Base-by-base conservation (phyloP, 1,140 invertebrate species). In the Drosophila nebulosa region DNA sequence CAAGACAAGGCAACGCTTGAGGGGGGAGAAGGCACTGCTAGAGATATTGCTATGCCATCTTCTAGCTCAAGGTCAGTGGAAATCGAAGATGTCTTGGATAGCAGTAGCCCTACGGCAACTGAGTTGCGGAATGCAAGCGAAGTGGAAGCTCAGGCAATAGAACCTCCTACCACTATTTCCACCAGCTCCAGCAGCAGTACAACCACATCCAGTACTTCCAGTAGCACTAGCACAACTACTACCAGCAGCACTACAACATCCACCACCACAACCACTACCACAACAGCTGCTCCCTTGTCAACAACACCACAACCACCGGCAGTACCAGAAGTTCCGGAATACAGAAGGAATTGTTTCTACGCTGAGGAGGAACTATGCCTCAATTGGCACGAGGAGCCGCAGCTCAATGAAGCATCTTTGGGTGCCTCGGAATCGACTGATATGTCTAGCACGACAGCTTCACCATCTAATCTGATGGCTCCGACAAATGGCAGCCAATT, bases 321-420 rank as follows among this genome's bases (percentile, higher is more conserved):
- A 5, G 5, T 57, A 4, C 51, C 78, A 2, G 74, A 81, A 24
- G 10, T 74, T 35, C 88, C 88, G 0, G 77, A 90, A 6, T 90
- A 90, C 56, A 36, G 83, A 10, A 74, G 75, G 30, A 83, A 90
- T 30, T 91, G 90, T 18, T 91, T 91, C 42, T 84, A 90, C 42
- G 90, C 85, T 12, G 90, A 91, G 39, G 75, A 85, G 16, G 72
- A 86, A 21, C 16, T 91, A n/a, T 91, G 86, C 22, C 66, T 71
- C 7, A 71, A 74, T 22, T 72, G 71, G 65, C 57, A 67, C 21
- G 56, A 75, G 10, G 66, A 64, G 4, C 24, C 26, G 7, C n/a
- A 22, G n/a, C 1, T n/a, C 1, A 14, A 18, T 16, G 69, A 68
- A 0, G 56, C 58, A 4, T 1, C 18, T 21, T 6, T 18, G 3